These are phyloP conservation scores for Coelinius sp. DNA, from an alignment of 2,888 invertebrate species.

Conservation along the genomic window DNA sequence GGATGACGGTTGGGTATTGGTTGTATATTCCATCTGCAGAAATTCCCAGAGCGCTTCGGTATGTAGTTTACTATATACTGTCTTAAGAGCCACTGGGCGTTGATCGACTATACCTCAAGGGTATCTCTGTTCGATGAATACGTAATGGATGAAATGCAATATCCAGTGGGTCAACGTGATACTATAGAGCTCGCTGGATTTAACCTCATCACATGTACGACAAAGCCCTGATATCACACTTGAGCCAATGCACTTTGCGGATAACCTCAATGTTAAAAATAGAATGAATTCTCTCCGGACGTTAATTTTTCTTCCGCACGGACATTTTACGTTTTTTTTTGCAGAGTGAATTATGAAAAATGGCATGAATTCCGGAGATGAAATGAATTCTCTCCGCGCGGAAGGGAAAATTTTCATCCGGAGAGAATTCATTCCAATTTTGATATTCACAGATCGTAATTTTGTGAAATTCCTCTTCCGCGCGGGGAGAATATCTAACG, in stretches of 20 bases:
- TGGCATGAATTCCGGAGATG: no score
- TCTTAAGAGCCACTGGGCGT: slow-evolving; percentile 21
- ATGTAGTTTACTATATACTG: slow-evolving; percentile 7
- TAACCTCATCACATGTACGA: slow-evolving; percentile 7
- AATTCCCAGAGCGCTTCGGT: slow-evolving; percentile 18
- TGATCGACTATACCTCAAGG: slow-evolving; percentile 21
- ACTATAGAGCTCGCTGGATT: neutral
- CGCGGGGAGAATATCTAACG: neutral
- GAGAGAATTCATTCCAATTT: no score
- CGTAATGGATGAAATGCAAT: slow-evolving; percentile 15
- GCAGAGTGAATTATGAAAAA: no score
- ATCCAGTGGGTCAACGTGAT: slow-evolving; percentile 18
- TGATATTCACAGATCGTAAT: neutral
- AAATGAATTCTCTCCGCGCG: no score
- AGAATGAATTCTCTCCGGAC: neutral
- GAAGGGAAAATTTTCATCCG: no score
- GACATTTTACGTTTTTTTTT: no score
- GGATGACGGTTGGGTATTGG: slow-evolving; percentile 9
- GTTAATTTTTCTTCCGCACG: no score
- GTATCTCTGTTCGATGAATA: slow-evolving; percentile 19
- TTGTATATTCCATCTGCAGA: slow-evolving; percentile 5
- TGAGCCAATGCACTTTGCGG: slow-evolving; percentile 13
- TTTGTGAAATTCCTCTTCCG: neutral
- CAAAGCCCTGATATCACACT: neutral
- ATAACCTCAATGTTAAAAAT: neutral